These are phyloP conservation scores for Coreius guichenoti DNA, from an alignment of 2,797 vertebrate genomes.

Conservation along the genomic window DNA sequence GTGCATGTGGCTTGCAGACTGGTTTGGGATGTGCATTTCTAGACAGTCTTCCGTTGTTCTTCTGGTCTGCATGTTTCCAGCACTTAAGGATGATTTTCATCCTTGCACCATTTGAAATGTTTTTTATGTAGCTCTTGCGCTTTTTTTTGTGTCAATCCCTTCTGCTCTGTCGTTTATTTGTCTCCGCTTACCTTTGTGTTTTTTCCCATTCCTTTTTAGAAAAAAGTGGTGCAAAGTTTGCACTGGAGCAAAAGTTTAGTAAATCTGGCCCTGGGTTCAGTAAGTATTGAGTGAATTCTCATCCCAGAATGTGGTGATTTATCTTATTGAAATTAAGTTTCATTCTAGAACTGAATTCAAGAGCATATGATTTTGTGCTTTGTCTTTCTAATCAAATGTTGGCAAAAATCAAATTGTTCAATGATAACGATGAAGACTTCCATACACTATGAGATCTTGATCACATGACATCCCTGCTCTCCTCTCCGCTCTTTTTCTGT, in stretches of 20 bases:
- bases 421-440: not conserved
- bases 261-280: conserved; percentile 84
- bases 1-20: conserved; percentile 25
- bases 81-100: not conserved
- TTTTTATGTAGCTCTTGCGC: not conserved
- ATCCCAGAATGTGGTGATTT: conserved; percentile 47
- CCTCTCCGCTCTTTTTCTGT: conserved; percentile 4
- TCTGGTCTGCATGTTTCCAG: not conserved
- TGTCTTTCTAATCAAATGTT: not conserved
- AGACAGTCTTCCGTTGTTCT: not conserved
- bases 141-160: conserved; percentile 15
- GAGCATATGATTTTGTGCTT: not conserved
- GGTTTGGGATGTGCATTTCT: conserved; percentile 12
- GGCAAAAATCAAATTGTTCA: not conserved
- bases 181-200: conserved; percentile 61
- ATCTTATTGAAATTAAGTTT: conserved; percentile 17
- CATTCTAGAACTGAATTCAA: not conserved
- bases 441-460: not conserved
- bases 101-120: not conserved
- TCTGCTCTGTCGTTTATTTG: conserved; percentile 66
- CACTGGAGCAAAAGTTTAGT: conserved; percentile 75
- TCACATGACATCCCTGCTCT: conserved; percentile 27
- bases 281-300: conserved; percentile 80
- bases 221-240: conserved; percentile 81
- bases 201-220: conserved; percentile 79